Percentiles rank a stretch among this genome's conserved stretches.
These are phyloP conservation scores for Psephotus haematonotus DNA, from an alignment of 2,113 vertebrate genomes.

Conservation along the genomic window DNA sequence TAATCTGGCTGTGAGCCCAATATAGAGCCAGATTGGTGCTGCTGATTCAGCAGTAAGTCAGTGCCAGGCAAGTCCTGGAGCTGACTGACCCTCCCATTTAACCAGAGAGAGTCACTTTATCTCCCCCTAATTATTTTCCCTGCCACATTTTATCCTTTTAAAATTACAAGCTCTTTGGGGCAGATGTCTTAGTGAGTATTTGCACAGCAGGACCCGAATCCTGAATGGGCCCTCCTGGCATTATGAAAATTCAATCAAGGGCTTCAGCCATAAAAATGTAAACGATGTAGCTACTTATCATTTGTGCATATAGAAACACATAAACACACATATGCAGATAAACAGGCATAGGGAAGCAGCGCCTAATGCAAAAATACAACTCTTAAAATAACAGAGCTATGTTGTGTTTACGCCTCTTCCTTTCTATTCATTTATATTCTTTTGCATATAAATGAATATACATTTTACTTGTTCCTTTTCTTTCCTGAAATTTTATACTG, in stretches of 20 bases:
- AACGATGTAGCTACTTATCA: neutral
- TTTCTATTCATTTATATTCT: neutral
- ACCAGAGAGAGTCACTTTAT: neutral
- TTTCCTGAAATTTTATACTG: neutral
- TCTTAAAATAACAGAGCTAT: neutral
- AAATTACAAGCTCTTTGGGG: conserved; percentile 19
- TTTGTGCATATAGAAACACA: neutral
- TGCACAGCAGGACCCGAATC: conserved; percentile 30
- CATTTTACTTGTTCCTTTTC: neutral
- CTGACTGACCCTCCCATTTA: neutral
- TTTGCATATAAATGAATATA: neutral
- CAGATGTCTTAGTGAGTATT: conserved; percentile 4
- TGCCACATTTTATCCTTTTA: conserved; percentile 16
- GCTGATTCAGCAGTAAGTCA: neutral
- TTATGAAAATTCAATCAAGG: conserved; percentile 52
- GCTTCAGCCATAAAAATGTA: conserved; percentile 39
- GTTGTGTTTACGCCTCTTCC: neutral
- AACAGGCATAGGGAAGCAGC: neutral
- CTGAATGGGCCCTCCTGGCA: neutral
- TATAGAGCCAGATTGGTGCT: neutral
- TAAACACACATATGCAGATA: conserved; percentile 1
- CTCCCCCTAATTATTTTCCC: neutral
- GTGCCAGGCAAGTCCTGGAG: neutral
- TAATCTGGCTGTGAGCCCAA: neutral
- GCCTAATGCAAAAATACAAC: neutral